Evolutionary conservation across 1,140 invertebrate species (phyloP), one percentile per base, ranked within the genome.

Genomic region (Condylostylus longicornis): DNA sequence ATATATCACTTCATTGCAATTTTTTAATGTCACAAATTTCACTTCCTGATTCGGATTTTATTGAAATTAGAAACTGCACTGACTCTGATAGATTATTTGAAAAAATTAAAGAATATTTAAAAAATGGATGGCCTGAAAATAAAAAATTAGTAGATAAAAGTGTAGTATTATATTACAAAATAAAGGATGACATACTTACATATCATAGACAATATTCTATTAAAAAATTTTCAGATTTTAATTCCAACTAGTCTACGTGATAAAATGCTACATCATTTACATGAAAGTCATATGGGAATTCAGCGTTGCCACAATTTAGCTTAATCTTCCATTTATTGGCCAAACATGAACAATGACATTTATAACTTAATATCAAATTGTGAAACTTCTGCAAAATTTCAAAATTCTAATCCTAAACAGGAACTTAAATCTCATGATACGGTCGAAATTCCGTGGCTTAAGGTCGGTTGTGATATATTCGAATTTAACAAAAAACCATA

Each of bases 251-350:
- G 32, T 31, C 35, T 59, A 33, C 37, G 60, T 40, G 2, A 13
- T 37, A 44, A 33, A 38, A 61, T 64, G 28, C 45, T 65, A 25
- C 32, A 50, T 13, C 40, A 43, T 22, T 37, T 67, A 29, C 65
- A 68, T 47, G 50, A 57, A 39, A 44, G 49, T 13, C 66, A 71
- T 48, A 21, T 65, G 35, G 66, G 67, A 1, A 49, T 58, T 37
- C 58, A 58, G 29, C 61, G 61, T 43, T 54, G 47, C 33, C 51
- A 54, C 40, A 33, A 38, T 18, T 41, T 47, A 37, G 60, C 64
- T 17, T 46, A 52, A 41, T 48, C 62, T 37, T 40, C 50, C 25
- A 42, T 68, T 25, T 67, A 51, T 43, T 67, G 62, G 61, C 60
- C 61, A 14, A 52, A 49, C 21, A 63, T 68, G 41, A 46, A 46